Base-by-base conservation (phyloP, 2,888 invertebrate species). In the Pocota personata region DNA sequence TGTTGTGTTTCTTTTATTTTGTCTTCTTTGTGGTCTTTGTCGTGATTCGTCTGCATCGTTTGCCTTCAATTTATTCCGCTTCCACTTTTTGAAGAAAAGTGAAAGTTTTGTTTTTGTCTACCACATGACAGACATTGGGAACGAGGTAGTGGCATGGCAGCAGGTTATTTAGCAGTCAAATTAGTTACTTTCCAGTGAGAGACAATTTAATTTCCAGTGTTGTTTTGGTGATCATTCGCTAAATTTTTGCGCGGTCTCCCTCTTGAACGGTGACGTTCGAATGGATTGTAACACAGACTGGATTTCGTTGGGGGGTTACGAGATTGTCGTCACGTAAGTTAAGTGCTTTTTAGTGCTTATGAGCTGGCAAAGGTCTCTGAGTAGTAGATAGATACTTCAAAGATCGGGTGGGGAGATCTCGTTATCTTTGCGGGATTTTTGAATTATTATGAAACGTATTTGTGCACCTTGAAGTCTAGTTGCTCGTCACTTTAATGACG, bases 71-170 rank as follows among this genome's bases (percentile, higher is more conserved):
- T 66, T 48, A 64, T 50, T 76, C 37, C 52, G 60, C 60, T 72
- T 79, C 64, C 58, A 66, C 57, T 69, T 79, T 14, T 79, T 14
- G 35, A 71, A 43, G 71, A 79, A 84, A 84, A 84, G 84, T 84
- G 84, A 84, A 84, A 84, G 84, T 84, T 71, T 76, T 66, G 40
- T 64, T 79, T 62, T 79, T 67, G 19, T 55, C 62, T 43, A 57
- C 21, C 58, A 10, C 48, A 55, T 52, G 32, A 69, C 50, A 75
- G 71, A 71, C 71, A 79, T 69, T 32, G 79, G 73, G 50, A 64
- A 69, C 57, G 50, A 67, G 67, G 67, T 67, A 76, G 76, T 27
- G 8, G 24, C 27, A 37, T 27, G 8, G 24, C 27, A 37, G 55
- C 7, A 46, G 37, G 32, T 82, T 58, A 58, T 75, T 62, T 43